Evolutionary conservation across 1,140 invertebrate species (phyloP), one percentile per base, ranked within the genome.

Genomic region (Zaprionus camerounensis): DNA sequence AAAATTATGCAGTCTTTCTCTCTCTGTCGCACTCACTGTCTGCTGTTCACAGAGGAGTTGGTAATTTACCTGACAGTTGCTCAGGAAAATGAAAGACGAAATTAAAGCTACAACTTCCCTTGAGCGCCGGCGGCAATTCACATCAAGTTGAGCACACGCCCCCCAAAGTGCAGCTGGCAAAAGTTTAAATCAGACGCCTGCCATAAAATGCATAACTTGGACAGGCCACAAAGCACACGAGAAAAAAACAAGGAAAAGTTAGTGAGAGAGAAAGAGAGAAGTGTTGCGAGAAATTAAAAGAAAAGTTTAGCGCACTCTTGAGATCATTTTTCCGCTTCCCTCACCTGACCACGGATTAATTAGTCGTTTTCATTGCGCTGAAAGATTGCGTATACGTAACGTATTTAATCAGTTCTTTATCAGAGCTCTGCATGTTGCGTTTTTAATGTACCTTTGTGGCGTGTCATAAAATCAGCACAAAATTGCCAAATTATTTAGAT

Each of bases 111-210:
- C 46, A 64, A 61, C 36, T 61, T 55, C 44, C 36, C 15, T n/a
- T 20, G 46, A 59, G 69, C 67, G 36, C 63, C 58, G 49, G 74
- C 82, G 66, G 64, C 80, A 78, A 81, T 85, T 81, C 68, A 71
- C 68, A 75, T 78, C 53, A 81, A 85, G 81, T 81, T 80, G 74
- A 85, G 68, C 61, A 55, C 81, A 84, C 57, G 15, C 17, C 44
- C 22, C 63, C 44, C 65, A 69, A 76, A 80, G 71, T 83, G 80
- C 64, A 78, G 62, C 53, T 36, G 56, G 61, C 12, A 61, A 85
- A 85, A 81, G 82, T 84, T 84, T 78, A 85, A 85, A 85, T 84
- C 82, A 81, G 69, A 11, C 63, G 56, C 24, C 59, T 81, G 71
- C 41, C 49, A 59, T 58, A 59, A 85, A 78, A 69, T 84, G 78